Evolutionary conservation across 2,113 vertebrate species (phyloP), one percentile per base, ranked within the genome.

Genomic region (Lampris megalopsis): DNA sequence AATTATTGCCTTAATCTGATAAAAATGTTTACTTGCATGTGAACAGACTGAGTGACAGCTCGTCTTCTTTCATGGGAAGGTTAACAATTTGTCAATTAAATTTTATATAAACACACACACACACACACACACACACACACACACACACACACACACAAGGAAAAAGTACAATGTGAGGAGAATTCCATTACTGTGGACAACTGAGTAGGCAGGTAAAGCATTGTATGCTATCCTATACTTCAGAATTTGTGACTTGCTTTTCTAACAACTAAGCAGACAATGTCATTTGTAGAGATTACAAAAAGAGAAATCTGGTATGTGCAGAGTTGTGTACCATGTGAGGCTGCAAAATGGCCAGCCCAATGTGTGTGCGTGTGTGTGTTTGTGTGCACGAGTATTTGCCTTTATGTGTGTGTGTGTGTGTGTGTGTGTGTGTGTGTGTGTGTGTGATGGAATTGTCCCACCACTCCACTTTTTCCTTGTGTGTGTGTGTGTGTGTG

Each of bases 111-210:
- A 41, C 58, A 41, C 37, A 13, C 58, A 8, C 42, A 63, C 61
- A 35, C 35, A 65, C 69, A 72, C 9, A 73, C 50, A 80, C 52
- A 69, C 60, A 75, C 45, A 66, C 62, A 64, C n/a, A n/a, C 4
- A 40, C 40, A 73, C 36, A 65, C 42, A 76, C 9, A 50, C 10
- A 41, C 0, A 47, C 1, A 10, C n/a, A 24, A 54, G 24, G 24
- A 24, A 24, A 0, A 24, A 24, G 24, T 37, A 48, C 38, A 84
- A 69, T 40, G 73, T 53, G 57, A 54, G 73, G 81, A 61, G 75
- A 67, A 84, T 78, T 77, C 50, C 56, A 79, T 92, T 67, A 60
- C 85, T 74, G 45, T 40, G 81, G 88, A 75, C 73, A 9, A 82
- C 87, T n/a, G 1, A n/a, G 58, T 77, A 1, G 2, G 83, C 80